Evolutionary conservation across 2,113 vertebrate species (phyloP), one percentile per base, ranked within the genome.

Genomic region (Anser brachyrhynchus): DNA sequence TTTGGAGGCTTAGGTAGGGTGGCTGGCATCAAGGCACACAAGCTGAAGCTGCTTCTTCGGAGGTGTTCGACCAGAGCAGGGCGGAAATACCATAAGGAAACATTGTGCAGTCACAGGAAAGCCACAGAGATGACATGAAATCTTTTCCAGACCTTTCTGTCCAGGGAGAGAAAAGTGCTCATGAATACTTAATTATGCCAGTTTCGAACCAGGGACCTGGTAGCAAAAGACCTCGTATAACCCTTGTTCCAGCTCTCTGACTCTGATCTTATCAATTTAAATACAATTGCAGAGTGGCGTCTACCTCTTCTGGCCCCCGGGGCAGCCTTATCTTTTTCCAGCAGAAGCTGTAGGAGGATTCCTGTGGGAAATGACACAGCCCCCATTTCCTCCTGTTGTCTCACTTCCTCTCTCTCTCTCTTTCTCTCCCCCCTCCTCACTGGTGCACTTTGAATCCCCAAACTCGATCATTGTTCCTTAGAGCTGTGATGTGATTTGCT

Each of bases 331-430:
- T 99, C 98, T 99, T 86, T 84, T 79, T 93, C 89, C 97, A 89
- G 98, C 98, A 99, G 98, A 98, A 95, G 87, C 87, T 94, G 95
- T 54, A 77, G 93, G 91, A 96, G 90, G 97, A 97, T 96, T 98
- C 98, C 98, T 98, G 96, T 97, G 92, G 89, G 93, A 97, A 97
- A 96, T 98, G 98, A 98, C 97, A 97, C 98, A 98, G 95, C 31
- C 80, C 97, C 96, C 96, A 94, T 97, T 98, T 99, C 98, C 99
- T 99, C 94, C 98, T 96, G 97, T 96, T 98, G 95, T 97, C 97
- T 95, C 59, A 95, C 98, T 98, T 98, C 98, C 98, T 98, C 96
- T 94, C 97, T 96, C 95, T 94, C 98, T 96, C 78, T 95, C 81
- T 91, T 51, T 98, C 97, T 97, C 93, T 92, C 97, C 93, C 93